These are phyloP conservation scores for Myotis findleyi DNA, from an alignment of 2,797 vertebrate genomes.

Conservation along the genomic window DNA sequence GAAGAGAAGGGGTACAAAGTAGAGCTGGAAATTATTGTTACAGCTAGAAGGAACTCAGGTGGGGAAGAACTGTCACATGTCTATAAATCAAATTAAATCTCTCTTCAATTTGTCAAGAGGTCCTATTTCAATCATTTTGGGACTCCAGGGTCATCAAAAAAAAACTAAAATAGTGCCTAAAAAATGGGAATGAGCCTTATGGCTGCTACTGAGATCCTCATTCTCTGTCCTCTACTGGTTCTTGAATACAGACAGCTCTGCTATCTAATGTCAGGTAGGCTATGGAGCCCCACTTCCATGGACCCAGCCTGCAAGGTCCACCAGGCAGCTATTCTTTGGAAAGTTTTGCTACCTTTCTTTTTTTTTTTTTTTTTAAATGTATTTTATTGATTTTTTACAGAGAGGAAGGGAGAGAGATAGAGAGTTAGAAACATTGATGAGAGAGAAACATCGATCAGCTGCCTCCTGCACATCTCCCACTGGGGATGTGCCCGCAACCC, in stretches of 20 bases:
- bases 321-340: background rate
- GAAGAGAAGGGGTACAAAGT: background rate
- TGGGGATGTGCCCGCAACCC: too few species aligned
- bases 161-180: background rate
- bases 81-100: constrained; percentile 15
- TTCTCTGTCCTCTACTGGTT: background rate
- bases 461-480: too few species aligned
- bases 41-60: background rate
- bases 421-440: too few species aligned
- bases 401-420: too few species aligned
- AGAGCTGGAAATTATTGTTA: constrained; percentile 9
- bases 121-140: background rate
- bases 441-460: too few species aligned
- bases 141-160: background rate
- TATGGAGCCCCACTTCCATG: background rate
- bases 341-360: background rate
- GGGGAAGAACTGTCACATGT: background rate
- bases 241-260: background rate
- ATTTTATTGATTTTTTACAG: too few species aligned
- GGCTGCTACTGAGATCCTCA: background rate
- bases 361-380: too few species aligned
- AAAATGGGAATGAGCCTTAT: background rate
- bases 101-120: background rate
- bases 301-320: background rate
- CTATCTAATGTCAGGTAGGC: background rate